A percentile compares a stretch with the other conserved stretches of the same genome.
phyloP scores from a whole-genome alignment of 2,888 invertebrate species.

The Pristionchus entomophagus region DNA sequence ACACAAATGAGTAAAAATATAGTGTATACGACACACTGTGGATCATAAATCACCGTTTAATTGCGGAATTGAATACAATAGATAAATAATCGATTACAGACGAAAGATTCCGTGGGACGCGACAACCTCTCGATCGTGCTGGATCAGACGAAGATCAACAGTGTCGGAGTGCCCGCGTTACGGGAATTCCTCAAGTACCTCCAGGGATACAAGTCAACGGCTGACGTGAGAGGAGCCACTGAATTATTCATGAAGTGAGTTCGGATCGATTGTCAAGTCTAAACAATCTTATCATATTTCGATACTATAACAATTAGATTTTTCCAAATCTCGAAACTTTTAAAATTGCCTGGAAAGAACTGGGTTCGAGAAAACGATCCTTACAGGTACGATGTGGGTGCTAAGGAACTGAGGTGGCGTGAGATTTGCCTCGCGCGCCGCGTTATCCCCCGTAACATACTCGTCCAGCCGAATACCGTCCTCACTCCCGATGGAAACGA shows the following conservation, averaged over 20 bases:
- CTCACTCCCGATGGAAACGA: slow-evolving; percentile 74
- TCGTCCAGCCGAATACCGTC: slow-evolving; percentile 90
- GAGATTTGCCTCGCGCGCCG: slow-evolving; percentile 90
- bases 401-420: slow-evolving; percentile 86
- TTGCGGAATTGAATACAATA: too few species aligned
- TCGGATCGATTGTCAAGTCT: too few species aligned
- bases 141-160: slow-evolving; percentile 85
- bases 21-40: too few species aligned
- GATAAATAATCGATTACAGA: too few species aligned
- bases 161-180: slow-evolving; percentile 88
- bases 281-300: too few species aligned
- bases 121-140: slow-evolving; percentile 85
- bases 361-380: too few species aligned
- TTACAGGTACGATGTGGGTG: background rate
- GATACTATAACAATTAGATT: too few species aligned
- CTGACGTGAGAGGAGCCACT: slow-evolving; percentile 84
- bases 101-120: slow-evolving; percentile 82
- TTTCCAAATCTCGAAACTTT: too few species aligned
- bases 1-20: too few species aligned
- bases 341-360: too few species aligned
- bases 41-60: too few species aligned
- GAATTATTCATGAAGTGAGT: slow-evolving; percentile 83
- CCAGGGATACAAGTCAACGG: slow-evolving; percentile 92
- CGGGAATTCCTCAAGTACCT: slow-evolving; percentile 89
- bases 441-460: slow-evolving; percentile 91